Evolutionary conservation across 2,888 invertebrate genomes (phyloP).

Genomic region (Rhogogaster chlorosoma): DNA sequence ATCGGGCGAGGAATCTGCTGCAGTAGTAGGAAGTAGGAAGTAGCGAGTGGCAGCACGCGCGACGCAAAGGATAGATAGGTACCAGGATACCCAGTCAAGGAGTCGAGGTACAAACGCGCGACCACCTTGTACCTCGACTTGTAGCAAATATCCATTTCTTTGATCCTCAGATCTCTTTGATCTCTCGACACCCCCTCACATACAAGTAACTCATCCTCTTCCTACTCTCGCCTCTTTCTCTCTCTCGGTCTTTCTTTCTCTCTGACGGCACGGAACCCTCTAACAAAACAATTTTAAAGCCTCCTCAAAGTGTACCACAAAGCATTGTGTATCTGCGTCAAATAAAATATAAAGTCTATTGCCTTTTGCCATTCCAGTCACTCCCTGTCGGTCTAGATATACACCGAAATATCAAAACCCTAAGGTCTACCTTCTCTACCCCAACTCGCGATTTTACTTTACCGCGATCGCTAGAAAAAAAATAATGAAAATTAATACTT

Average conservation of each 20-base stretch:
- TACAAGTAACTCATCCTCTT: constrained; percentile 58
- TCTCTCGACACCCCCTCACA: constrained; percentile 63
- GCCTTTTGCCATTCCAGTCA: constrained; percentile 50
- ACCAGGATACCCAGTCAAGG: constrained; percentile 11
- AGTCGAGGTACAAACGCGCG: constrained; percentile 18
- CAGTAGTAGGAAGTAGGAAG: background rate
- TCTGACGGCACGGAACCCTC: constrained; percentile 29
- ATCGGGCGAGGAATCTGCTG: constrained; percentile 54
- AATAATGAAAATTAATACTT: background rate
- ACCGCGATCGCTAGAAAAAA: background rate
- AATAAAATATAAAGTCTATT: constrained; percentile 59
- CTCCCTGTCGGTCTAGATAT: constrained; percentile 5
- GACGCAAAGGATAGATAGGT: constrained; percentile 49
- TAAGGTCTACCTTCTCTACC: background rate
- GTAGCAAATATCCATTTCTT: constrained; percentile 67
- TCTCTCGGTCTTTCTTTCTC: background rate
- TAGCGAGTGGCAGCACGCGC: background rate
- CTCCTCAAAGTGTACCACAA: constrained; percentile 55
- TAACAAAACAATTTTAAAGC: constrained; percentile 60
- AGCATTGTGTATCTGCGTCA: constrained; percentile 58
- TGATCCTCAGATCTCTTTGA: constrained; percentile 66
- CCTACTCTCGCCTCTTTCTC: background rate
- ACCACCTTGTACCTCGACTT: constrained; percentile 60
- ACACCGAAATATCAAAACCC: constrained; percentile 4
- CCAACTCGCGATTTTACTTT: background rate